Conservation (phyloP, 2,113 vertebrate genomes). For the Gymnogyps californianus region DNA sequence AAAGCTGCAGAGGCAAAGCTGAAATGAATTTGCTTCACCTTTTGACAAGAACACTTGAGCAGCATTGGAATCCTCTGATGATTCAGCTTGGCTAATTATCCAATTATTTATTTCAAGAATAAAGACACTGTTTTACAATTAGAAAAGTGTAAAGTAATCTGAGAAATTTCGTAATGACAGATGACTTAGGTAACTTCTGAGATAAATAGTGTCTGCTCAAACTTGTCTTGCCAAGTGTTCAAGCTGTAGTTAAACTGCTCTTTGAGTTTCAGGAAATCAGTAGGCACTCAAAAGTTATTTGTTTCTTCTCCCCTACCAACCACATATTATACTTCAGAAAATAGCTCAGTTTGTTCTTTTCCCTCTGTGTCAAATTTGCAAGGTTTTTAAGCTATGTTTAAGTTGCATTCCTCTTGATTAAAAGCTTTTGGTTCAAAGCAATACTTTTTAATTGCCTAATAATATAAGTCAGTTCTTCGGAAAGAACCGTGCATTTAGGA, state of each 20-base stretch:
- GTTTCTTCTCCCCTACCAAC: slow-evolving; percentile 33
- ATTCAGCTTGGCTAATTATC: slow-evolving; percentile 81
- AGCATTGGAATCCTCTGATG: slow-evolving; percentile 74
- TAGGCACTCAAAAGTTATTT: neutral
- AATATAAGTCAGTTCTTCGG: slow-evolving; percentile 85
- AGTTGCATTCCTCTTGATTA: slow-evolving; percentile 82
- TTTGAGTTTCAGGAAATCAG: neutral
- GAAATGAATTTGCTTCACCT: slow-evolving; percentile 80
- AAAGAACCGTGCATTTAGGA: slow-evolving; percentile 81
- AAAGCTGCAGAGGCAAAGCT: slow-evolving; percentile 68
- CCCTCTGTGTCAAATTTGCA: slow-evolving; percentile 57
- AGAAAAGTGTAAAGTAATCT: slow-evolving; percentile 71
- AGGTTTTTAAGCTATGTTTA: slow-evolving; percentile 67
- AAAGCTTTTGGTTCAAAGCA: slow-evolving; percentile 84
- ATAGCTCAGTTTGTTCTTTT: slow-evolving; percentile 58
- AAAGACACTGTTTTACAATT: slow-evolving; percentile 69
- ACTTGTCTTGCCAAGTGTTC: slow-evolving; percentile 39
- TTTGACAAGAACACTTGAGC: slow-evolving; percentile 80
- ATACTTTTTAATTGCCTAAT: slow-evolving; percentile 87
- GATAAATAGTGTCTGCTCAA: slow-evolving; percentile 66
- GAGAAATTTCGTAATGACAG: slow-evolving; percentile 70
- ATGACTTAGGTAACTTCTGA: slow-evolving; percentile 65
- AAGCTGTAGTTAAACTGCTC: neutral
- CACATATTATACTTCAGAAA: slow-evolving; percentile 28
- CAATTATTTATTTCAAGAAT: slow-evolving; percentile 82